phyloP scores from a whole-genome alignment of 2,113 vertebrate species.

The Scopus umbretta region DNA sequence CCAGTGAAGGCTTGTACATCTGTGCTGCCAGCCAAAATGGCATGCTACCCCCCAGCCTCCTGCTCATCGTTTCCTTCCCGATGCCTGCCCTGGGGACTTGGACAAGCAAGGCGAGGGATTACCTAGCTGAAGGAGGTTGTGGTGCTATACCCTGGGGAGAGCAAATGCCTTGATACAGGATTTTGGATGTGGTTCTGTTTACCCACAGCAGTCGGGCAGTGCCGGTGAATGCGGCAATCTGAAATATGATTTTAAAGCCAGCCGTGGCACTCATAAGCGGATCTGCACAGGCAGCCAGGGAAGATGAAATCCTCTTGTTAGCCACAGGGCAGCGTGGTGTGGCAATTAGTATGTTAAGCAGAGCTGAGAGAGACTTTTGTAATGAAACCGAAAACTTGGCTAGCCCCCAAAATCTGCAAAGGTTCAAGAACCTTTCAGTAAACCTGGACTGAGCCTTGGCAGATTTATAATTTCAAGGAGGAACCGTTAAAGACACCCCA shows the following conservation, averaged over 20 bases:
- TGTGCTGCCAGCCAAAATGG: not conserved
- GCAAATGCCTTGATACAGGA: not conserved
- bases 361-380: conserved; percentile 11
- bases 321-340: not conserved
- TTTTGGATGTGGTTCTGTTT: not conserved
- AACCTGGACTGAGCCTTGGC: not conserved
- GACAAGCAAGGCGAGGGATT: not conserved
- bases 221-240: not conserved
- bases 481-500: not conserved
- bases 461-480: conserved; percentile 8
- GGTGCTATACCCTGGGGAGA: not conserved
- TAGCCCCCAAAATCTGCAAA: not conserved
- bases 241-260: not conserved
- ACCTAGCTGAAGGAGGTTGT: not conserved
- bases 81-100: not conserved
- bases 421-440: conserved; percentile 14
- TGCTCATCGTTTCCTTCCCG: fast-evolving
- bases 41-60: not conserved
- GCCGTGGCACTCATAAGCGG: not conserved
- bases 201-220: not conserved
- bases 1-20: not conserved
- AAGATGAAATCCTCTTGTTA: not conserved
- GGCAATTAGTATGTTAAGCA: not conserved
- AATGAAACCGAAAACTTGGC: not conserved
- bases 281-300: not conserved